A percentile compares a stretch with the other conserved stretches of the same genome.
Evolutionary conservation across 2,113 vertebrate species (phyloP).

Genomic region (Brachypteracias leptosomus): DNA sequence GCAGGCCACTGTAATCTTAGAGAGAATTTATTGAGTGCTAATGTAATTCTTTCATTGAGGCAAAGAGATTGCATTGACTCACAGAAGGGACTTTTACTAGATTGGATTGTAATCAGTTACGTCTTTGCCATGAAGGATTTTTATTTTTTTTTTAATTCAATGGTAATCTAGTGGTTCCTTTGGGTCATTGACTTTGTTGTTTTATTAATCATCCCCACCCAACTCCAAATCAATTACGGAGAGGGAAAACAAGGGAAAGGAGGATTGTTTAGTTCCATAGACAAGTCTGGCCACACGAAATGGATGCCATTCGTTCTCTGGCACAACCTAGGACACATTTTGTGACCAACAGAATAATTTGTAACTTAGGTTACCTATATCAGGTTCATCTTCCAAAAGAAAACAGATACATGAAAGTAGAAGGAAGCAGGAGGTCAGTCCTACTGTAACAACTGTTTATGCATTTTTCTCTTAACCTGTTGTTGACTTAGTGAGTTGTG

Average conservation of each 20-base stretch:
- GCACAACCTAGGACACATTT: not conserved
- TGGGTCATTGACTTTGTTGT: constrained; percentile 71
- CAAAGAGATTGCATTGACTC: constrained; percentile 78
- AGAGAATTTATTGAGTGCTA: constrained; percentile 79
- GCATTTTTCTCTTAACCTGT: not conserved
- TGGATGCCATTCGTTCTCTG: not conserved
- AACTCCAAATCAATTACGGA: constrained; percentile 35
- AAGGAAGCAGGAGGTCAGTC: not conserved
- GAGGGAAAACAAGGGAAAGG: not conserved
- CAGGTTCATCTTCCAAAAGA: not conserved
- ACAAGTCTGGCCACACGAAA: not conserved
- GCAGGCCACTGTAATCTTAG: constrained; percentile 76
- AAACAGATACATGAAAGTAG: not conserved
- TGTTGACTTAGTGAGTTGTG: not conserved
- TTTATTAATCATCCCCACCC: constrained; percentile 73
- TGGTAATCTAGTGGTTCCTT: constrained; percentile 74
- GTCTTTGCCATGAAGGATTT: constrained; percentile 66
- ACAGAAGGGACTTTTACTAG: constrained; percentile 76
- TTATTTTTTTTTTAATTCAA: constrained; percentile 62
- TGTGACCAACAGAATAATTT: not conserved
- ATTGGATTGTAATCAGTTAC: constrained; percentile 83
- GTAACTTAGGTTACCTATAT: not conserved
- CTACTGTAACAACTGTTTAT: not conserved
- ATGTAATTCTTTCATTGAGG: constrained; percentile 79
- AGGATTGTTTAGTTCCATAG: not conserved